Evolutionary conservation across 2,113 vertebrate genomes (phyloP), one percentile per base, ranked within the genome.

Genomic region (Scortum barcoo): DNA sequence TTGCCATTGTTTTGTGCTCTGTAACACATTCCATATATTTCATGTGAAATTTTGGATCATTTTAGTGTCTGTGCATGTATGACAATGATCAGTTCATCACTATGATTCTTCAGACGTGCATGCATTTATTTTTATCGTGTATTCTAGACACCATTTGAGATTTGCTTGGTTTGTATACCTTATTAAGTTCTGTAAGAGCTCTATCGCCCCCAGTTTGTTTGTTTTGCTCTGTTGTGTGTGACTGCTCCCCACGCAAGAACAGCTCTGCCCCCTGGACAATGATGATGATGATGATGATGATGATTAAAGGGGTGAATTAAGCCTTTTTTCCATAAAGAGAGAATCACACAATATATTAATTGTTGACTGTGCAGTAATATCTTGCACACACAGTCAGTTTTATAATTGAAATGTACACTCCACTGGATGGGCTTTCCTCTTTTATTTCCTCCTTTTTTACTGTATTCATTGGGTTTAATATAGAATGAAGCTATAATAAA

Each of bases 61-160:
- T 63, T 56, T 3, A 24, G 7, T 69, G 30, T 70, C 44, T 62
- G 16, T 85, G 72, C 60, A 79, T 83, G 72, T 61, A 17, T 57
- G 22, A 30, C 28, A 70, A 28, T 71, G 33, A 71, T 20, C 54
- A 36, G 51, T 71, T 72, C 53, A 51, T 53, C 40, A 46, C 22
- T 9, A 5, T 58, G 38, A n/a, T 56, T 72, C 44, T 57, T 48
- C 42, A 46, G 62, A 72, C 57, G 58, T 61, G 75, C 77, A 83
- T 89, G 85, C 24, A 79, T 81, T 83, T 63, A 2, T 46, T 72
- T 77, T 42, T 20, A 77, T 42, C 54, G 79, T 85, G 84, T 84
- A 81, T 85, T 81, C 51, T 56, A 3, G 19, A 8, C 20, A 2
- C 7, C 13, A 30, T 79, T 1, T 42, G 54, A 67, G 42, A 62